Conservation (phyloP, 2,888 invertebrate genomes). For the Aphrophora alni region DNA sequence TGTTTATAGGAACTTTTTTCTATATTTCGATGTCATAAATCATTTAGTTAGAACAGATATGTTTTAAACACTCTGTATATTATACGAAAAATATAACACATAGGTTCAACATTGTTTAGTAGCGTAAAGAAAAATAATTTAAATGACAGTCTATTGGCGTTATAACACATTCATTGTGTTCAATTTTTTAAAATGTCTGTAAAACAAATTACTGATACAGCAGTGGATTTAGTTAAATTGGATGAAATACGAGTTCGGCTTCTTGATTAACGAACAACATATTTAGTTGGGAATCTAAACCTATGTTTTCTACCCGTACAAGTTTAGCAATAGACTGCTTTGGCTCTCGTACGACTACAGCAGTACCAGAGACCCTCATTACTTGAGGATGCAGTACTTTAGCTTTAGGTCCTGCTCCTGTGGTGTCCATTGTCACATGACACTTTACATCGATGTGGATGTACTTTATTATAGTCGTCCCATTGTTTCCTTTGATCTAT, state of each 20-base stretch:
- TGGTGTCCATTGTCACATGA: constrained; percentile 60
- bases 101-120: too few species aligned
- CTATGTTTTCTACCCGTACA: constrained; percentile 69
- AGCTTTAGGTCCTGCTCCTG: constrained; percentile 28
- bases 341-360: constrained; percentile 67
- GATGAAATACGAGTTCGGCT: constrained; percentile 69
- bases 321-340: constrained; percentile 62
- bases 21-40: too few species aligned
- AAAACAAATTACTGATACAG: not conserved
- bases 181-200: too few species aligned
- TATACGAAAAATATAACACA: too few species aligned
- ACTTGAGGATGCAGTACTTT: constrained; percentile 58
- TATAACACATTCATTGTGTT: too few species aligned
- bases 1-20: too few species aligned
- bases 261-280: constrained; percentile 69
- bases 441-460: constrained; percentile 73
- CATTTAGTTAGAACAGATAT: too few species aligned
- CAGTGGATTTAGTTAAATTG: constrained; percentile 53
- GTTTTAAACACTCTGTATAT: too few species aligned
- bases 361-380: constrained; percentile 72
- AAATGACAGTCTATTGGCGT: too few species aligned
- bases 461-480: constrained; percentile 64
- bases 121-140: too few species aligned
- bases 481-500: constrained; percentile 55
- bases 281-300: constrained; percentile 72